These are phyloP conservation scores for Pan paniscus DNA, from an alignment of 2,113 vertebrate genomes.

Conservation along the genomic window DNA sequence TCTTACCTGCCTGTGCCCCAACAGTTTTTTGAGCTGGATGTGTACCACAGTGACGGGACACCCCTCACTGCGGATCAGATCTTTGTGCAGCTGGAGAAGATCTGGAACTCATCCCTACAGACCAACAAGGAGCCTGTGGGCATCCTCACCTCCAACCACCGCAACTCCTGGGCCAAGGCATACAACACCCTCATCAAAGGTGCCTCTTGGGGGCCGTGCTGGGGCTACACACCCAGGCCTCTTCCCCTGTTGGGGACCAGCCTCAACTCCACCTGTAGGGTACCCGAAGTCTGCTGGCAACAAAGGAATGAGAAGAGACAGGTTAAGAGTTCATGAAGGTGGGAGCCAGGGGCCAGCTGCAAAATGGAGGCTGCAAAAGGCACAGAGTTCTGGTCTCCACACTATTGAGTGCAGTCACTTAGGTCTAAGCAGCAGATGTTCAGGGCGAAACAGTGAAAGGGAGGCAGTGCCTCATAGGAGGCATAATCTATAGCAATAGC, in stretches of 20 bases:
- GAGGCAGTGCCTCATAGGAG: too few species aligned
- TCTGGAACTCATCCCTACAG: constrained; percentile 98
- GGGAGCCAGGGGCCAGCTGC: too few species aligned
- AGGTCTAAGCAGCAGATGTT: too few species aligned
- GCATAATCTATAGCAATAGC: too few species aligned
- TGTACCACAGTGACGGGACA: constrained; percentile 94
- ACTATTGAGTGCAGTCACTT: too few species aligned
- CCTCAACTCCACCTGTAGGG: too few species aligned
- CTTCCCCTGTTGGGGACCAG: not conserved
- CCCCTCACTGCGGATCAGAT: constrained; percentile 94
- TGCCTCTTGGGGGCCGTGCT: constrained; percentile 51
- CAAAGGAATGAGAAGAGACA: too few species aligned
- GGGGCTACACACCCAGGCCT: not conserved
- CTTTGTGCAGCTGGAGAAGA: constrained; percentile 96
- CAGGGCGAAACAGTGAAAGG: too few species aligned
- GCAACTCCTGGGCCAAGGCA: constrained; percentile 98
- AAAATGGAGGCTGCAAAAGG: too few species aligned
- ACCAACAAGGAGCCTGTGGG: constrained; percentile 98
- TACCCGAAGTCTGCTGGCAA: too few species aligned
- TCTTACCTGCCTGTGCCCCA: not conserved
- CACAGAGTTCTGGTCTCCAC: too few species aligned
- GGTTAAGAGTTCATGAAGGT: too few species aligned
- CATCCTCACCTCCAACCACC: constrained; percentile 96
- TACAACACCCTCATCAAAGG: constrained; percentile 97
- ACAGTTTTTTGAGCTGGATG: constrained; percentile 96